Base-by-base conservation (phyloP, 2,888 invertebrate species). In the Perithous albicinctus region DNA sequence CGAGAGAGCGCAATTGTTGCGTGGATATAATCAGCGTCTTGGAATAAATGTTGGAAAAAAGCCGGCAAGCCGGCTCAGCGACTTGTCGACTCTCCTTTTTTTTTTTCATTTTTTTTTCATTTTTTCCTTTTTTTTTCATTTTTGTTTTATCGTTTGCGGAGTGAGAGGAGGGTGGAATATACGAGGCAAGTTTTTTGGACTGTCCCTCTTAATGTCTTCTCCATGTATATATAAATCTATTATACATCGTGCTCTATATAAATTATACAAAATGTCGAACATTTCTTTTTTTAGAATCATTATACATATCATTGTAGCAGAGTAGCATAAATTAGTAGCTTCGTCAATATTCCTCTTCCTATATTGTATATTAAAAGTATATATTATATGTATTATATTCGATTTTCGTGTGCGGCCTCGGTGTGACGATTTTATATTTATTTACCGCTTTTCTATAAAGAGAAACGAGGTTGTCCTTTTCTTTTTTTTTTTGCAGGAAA, bases 391-490 rank as follows among this genome's bases (percentile, higher is more conserved):
- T 73, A 35, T 26, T 66, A 43, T 72, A 51, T 48, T 7, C n/a
- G 7, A 35, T 54, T 35, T 63, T 77, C 83, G 85, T 78, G 85
- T 86, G 85, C n/a, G 26, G 88, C 89, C 90, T 90, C 89, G 89
- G 90, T 92, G 89, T 91, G 90, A 90, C 87, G 83, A 76, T 82
- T 51, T 59, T 56, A 29, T 66, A 10, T 15, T 29, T 26, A 56
- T 64, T 20, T 61, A 20, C 12, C 59, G 20, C 1, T 51, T 51
- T 56, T 35, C 59, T n/a, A 5, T 48, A 6, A 51, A 73, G 18
- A 76, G 72, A 48, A 72, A 59, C 76, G 72, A 76, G 59, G 59
- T 26, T 70, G 38, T 41, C n/a, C 26, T 63, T 23, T 20, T n/a
- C n/a, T n/a, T n/a, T n/a, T n/a, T n/a, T n/a, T n/a, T n/a, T n/a